phyloP scores from a whole-genome alignment of 2,113 vertebrate genomes.

The Corythornis vintsioides region DNA sequence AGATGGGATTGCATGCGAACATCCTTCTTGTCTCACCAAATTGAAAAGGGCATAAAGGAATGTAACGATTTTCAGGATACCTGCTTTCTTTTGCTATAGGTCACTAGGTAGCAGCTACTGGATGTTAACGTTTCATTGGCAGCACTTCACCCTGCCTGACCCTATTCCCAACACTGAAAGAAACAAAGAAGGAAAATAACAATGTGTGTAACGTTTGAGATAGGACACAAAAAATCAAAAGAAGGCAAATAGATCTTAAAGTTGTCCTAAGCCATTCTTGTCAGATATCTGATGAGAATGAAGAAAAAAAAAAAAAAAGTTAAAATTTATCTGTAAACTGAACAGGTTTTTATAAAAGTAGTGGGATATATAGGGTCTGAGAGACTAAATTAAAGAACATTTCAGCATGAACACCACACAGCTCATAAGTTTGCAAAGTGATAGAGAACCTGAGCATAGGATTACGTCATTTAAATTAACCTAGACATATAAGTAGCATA shows the following conservation, averaged over 20 bases:
- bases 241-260: neutral
- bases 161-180: neutral
- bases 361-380: neutral
- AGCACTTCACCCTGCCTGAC: neutral
- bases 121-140: constrained; percentile 11
- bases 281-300: neutral
- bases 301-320: neutral
- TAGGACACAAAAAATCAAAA: neutral
- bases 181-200: neutral
- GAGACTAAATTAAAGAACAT: neutral
- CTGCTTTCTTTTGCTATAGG: constrained; percentile 19
- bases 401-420: neutral
- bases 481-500: neutral
- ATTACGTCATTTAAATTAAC: neutral
- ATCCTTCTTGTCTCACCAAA: constrained; percentile 55
- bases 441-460: neutral
- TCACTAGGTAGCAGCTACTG: constrained; percentile 36
- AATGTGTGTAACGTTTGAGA: neutral
- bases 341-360: neutral
- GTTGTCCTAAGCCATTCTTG: neutral
- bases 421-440: neutral
- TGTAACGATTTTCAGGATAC: constrained; percentile 37
- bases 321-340: neutral
- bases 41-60: constrained; percentile 61
- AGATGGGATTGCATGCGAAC: neutral